Evolutionary conservation across 2,113 vertebrate species (phyloP).

Genomic region (Rattus norvegicus): GRCr8 NC_086029.1:92452501-92453000

Average conservation of each 20-base stretch:
- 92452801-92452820: background rate
- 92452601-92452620: background rate
- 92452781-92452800: constrained; percentile 46
- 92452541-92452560: background rate
- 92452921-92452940: constrained; percentile 53
- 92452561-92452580: background rate
- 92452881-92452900: background rate
- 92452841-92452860: background rate
- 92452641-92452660: background rate
- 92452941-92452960: constrained; percentile 4
- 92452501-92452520: background rate
- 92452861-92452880: background rate
- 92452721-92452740: background rate
- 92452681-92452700: no score
- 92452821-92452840: background rate
- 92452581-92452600: background rate
- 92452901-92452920: constrained; percentile 38
- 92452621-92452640: background rate
- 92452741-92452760: background rate
- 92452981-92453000: background rate
- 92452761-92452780: background rate
- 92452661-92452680: background rate
- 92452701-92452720: no score
- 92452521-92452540: background rate
- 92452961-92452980: background rate